Evolutionary conservation across 2,797 vertebrate species (phyloP), one percentile per base, ranked within the genome.

Genomic region (Vespertilio murinus): DNA sequence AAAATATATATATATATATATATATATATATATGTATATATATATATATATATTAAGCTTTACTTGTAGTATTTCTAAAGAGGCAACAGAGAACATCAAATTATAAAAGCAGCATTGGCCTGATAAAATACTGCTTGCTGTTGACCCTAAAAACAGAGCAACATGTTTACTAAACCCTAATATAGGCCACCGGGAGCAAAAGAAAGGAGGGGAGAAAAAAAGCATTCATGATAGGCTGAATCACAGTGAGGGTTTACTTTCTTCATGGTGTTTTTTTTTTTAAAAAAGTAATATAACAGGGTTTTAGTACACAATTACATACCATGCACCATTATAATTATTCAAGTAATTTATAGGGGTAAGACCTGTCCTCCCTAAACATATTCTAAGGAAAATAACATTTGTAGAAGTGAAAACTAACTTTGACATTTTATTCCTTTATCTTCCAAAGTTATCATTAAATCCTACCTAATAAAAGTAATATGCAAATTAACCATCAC

Each of bases 391-490:
- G 59, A 18, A 88, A 94, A 91, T 88, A 20, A 23, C 40, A 70
- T 94, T 82, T 89, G 69, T 14, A 56, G 16, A 35, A 83, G 45
- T 67, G 40, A 87, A 93, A 79, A 89, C 25, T 86, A 82, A 52
- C 23, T 90, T 47, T 30, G 47, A 59, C 49, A 94, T 56, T 81
- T 93, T 75, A 90, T 82, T 92, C 40, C 30, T 16, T 74, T 91
- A 20, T 95, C 35, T 81, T 85, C n/a, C 91, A 81, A 96, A 85
- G 70, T 83, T 91, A 82, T 83, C 12, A 25, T n/a, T 65, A 56
- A 74, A 74, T 87, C 45, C 45, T 47, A 47, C 13, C 45, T 47
- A 47, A 47, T 47, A 47, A 47, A 47, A 47, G 45, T 47, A 47
- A 47, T 47, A 47, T 47, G 45, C 45, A 47, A 14, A 47, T 47